phyloP scores from a whole-genome alignment of 2,888 invertebrate species.

The Torymus auratus region DNA sequence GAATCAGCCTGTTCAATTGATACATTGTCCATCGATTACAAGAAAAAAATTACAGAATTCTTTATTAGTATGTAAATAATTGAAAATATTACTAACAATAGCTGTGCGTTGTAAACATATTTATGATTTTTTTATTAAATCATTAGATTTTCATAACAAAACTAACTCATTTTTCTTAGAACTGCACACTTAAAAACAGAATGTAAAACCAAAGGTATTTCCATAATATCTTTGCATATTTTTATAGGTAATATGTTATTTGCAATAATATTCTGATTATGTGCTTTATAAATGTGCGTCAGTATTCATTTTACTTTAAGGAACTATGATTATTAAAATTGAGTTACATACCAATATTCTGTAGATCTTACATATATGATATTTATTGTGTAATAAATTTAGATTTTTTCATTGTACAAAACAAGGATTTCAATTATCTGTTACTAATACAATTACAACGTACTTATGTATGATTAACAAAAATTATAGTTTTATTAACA shows the following conservation, averaged over 20 bases:
- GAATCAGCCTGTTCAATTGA: too few species aligned
- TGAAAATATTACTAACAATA: neutral
- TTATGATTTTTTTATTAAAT: conserved; percentile 17
- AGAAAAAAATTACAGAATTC: too few species aligned
- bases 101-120: neutral
- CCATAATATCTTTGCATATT: neutral
- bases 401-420: too few species aligned
- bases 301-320: conserved; percentile 26
- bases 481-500: too few species aligned
- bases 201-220: too few species aligned
- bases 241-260: conserved; percentile 24
- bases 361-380: conserved; percentile 1
- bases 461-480: too few species aligned
- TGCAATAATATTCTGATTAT: conserved; percentile 43
- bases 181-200: too few species aligned
- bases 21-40: too few species aligned
- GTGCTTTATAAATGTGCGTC: conserved; percentile 45
- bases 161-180: too few species aligned
- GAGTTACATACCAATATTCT: neutral
- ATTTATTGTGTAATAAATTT: too few species aligned
- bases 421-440: neutral
- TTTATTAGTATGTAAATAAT: neutral
- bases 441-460: too few species aligned
- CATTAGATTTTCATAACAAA: neutral
- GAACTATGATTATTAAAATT: conserved; percentile 22